A percentile compares a stretch with the other conserved stretches of the same genome.
Conservation (phyloP, 1,140 invertebrate genomes). For the Brachionus rotundiformis region DNA sequence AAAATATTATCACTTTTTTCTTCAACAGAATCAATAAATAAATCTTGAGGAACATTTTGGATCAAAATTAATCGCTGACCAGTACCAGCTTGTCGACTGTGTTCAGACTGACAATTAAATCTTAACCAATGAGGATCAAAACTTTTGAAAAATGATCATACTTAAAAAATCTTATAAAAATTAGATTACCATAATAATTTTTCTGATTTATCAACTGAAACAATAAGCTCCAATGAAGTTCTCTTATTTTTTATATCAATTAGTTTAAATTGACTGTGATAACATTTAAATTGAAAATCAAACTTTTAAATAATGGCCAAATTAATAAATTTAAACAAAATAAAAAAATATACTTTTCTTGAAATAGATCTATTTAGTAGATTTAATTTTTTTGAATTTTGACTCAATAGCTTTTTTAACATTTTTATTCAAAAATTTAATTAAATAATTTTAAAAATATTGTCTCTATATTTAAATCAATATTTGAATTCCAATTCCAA, state of each 20-base stretch:
- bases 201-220: neutral
- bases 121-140: slow-evolving; percentile 49
- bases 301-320: no score
- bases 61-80: slow-evolving; percentile 25
- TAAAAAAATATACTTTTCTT: neutral
- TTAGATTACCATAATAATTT: neutral
- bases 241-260: neutral
- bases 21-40: neutral
- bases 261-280: neutral
- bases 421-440: no score
- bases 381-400: neutral
- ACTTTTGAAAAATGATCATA: neutral
- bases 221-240: neutral
- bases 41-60: neutral
- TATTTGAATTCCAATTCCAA: neutral
- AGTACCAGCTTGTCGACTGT: slow-evolving; percentile 20
- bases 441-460: neutral
- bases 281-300: neutral
- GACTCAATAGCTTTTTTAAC: slow-evolving; percentile 5
- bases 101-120: slow-evolving; percentile 48
- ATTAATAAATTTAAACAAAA: no score
- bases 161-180: neutral
- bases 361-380: neutral
- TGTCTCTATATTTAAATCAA: no score
- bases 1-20: neutral